phyloP scores from a whole-genome alignment of 2,113 vertebrate species.

The Bubo blakistoni region DNA sequence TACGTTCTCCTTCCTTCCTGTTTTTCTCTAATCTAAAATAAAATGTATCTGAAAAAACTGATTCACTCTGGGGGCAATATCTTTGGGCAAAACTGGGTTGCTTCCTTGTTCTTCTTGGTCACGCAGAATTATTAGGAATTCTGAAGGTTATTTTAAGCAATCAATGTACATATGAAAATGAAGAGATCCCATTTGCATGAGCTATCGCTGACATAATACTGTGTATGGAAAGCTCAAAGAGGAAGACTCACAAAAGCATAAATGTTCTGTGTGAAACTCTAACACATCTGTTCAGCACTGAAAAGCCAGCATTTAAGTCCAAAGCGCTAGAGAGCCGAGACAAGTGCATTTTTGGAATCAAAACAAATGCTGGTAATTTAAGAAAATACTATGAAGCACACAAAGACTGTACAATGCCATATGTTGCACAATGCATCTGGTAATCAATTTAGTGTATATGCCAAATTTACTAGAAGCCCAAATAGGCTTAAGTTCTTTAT shows the following conservation, averaged over 20 bases:
- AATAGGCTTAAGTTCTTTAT: constrained; percentile 25
- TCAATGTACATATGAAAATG: neutral
- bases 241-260: neutral
- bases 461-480: constrained; percentile 1
- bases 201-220: neutral
- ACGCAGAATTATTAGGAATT: neutral
- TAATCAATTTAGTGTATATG: constrained; percentile 12
- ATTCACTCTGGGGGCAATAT: neutral
- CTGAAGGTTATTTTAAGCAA: neutral
- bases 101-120: neutral
- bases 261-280: constrained; percentile 20
- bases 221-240: neutral
- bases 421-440: constrained; percentile 36
- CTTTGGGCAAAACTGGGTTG: neutral
- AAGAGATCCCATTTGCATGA: neutral
- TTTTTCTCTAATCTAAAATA: neutral
- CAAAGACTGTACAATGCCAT: constrained; percentile 41
- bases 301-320: constrained; percentile 52
- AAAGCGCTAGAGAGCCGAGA: constrained; percentile 22
- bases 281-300: constrained; percentile 49
- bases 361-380: constrained; percentile 57
- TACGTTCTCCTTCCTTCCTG: neutral
- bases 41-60: neutral
- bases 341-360: constrained; percentile 55
- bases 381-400: constrained; percentile 50